Percentiles rank a stretch among this genome's conserved stretches.
Evolutionary conservation across 1,140 invertebrate species (phyloP).

Genomic region (Carcinoscorpius rotundicauda): DNA sequence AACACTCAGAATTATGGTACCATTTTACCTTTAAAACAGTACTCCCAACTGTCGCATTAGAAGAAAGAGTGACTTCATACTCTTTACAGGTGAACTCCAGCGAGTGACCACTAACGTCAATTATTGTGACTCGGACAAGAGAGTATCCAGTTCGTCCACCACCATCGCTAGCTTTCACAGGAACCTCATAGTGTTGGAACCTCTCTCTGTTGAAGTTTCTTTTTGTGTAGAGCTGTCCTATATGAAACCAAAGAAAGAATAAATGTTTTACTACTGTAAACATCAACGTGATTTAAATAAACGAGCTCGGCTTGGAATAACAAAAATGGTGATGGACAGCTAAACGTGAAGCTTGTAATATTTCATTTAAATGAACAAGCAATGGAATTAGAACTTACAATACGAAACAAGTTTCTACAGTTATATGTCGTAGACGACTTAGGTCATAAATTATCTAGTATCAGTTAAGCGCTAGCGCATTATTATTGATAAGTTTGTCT

Average conservation of each 20-base stretch:
- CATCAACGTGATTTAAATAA: too few species aligned
- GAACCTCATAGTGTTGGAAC: constrained; percentile 57
- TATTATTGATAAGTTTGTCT: too few species aligned
- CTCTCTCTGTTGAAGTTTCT: constrained; percentile 64
- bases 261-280: too few species aligned
- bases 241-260: constrained; percentile 55
- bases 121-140: constrained; percentile 59
- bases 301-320: too few species aligned
- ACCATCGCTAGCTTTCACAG: constrained; percentile 70
- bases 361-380: too few species aligned
- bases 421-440: too few species aligned
- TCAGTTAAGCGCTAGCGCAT: too few species aligned
- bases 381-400: too few species aligned
- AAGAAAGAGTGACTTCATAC: constrained; percentile 58
- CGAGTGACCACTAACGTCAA: constrained; percentile 76
- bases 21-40: constrained; percentile 56
- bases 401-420: too few species aligned
- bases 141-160: constrained; percentile 68
- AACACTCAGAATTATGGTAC: constrained; percentile 14
- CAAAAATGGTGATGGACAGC: too few species aligned
- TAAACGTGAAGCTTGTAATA: too few species aligned
- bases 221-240: constrained; percentile 63
- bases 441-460: too few species aligned
- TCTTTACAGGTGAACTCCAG: constrained; percentile 65
- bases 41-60: constrained; percentile 46